phyloP scores from a whole-genome alignment of 1,140 invertebrate genomes.

The Brachionus koreanus region DNA sequence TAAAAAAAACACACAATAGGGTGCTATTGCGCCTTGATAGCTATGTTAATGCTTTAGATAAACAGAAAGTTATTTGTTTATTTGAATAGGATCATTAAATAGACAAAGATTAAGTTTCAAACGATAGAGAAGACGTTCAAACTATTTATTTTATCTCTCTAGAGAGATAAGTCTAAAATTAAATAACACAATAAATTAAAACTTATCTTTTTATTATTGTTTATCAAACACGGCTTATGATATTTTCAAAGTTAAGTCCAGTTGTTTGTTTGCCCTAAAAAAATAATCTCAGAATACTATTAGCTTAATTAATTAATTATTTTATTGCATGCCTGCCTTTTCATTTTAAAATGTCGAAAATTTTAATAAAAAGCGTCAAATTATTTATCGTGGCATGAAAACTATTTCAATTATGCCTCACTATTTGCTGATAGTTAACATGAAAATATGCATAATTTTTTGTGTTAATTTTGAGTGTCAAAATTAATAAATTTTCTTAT shows the following conservation, averaged over 20 bases:
- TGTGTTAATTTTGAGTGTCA: not conserved
- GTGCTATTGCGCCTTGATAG: not conserved
- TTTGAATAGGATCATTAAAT: not conserved
- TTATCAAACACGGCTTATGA: not conserved
- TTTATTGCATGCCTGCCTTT: not conserved
- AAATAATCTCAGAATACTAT: conserved; percentile 3
- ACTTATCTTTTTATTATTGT: conserved; percentile 24
- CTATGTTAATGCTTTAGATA: not conserved
- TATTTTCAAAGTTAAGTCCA: not conserved
- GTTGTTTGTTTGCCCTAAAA: not conserved
- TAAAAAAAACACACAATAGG: not conserved
- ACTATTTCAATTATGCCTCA: not conserved
- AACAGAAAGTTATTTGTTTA: not conserved
- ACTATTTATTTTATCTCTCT: not conserved
- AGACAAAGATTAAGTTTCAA: conserved; percentile 5
- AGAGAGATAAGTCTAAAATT: conserved; percentile 14
- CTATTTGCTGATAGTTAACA: not conserved
- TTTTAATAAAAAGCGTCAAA: not conserved
- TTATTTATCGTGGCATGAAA: not conserved
- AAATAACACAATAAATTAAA: conserved; percentile 1
- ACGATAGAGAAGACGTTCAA: not conserved
- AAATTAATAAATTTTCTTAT: not conserved
- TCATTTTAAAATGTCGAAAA: not conserved
- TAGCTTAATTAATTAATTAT: not conserved
- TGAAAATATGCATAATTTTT: no score